A percentile compares a stretch with the other conserved stretches of the same genome.
These are phyloP conservation scores for Halocynthia aurantium DNA, from an alignment of 23 tunicate species.

Conservation along the genomic window DNA sequence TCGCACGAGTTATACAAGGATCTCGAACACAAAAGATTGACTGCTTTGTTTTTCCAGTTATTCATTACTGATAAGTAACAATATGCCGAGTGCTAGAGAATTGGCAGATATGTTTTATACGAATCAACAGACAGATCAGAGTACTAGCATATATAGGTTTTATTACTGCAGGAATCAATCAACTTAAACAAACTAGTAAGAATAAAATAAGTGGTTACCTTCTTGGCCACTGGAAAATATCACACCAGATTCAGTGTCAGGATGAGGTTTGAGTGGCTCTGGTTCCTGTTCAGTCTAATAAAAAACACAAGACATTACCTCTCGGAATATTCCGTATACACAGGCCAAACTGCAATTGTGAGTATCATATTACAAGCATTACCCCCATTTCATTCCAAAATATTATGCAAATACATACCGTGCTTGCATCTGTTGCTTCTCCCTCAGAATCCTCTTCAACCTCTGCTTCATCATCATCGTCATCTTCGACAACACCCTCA, in stretches of 20 bases:
- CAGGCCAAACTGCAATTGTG: no score
- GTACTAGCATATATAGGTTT: no score
- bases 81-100: no score
- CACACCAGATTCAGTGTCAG: constrained; percentile 69
- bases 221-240: constrained; percentile 62
- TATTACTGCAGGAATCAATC: no score
- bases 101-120: no score
- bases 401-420: background rate
- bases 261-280: constrained; percentile 67
- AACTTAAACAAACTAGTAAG: no score
- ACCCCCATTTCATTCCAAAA: background rate
- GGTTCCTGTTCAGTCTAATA: constrained; percentile 15
- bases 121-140: no score
- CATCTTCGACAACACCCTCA: constrained; percentile 58
- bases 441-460: constrained; percentile 13
- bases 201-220: constrained; percentile 21
- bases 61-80: background rate
- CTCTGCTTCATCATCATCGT: constrained; percentile 46
- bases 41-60: background rate
- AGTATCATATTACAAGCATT: background rate
- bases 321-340: no score
- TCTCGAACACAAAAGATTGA: background rate
- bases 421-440: background rate
- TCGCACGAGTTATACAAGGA: no score
- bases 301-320: background rate